phyloP scores from a whole-genome alignment of 1,140 invertebrate genomes.

The Drosophila pruinosa region DNA sequence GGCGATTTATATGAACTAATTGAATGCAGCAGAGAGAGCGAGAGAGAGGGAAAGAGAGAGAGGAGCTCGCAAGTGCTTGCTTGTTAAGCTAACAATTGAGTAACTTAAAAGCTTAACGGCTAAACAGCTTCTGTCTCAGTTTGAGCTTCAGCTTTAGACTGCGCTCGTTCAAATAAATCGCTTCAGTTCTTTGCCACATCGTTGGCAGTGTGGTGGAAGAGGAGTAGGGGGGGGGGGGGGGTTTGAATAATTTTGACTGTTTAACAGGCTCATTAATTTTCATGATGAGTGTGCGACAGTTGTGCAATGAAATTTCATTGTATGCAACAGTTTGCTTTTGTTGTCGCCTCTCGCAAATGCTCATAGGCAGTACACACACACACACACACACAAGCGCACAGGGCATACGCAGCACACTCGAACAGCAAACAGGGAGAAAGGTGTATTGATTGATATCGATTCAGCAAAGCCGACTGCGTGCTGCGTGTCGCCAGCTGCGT shows the following conservation, averaged over 20 bases:
- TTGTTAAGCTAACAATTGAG: conserved; percentile 22
- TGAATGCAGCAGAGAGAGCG: background rate
- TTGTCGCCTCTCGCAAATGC: background rate
- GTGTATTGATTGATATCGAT: conserved; percentile 76
- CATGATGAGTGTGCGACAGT: background rate
- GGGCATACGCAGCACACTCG: background rate
- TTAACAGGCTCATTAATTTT: conserved; percentile 20
- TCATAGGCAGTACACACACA: background rate
- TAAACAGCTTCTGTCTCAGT: background rate
- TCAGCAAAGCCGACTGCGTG: conserved; percentile 32
- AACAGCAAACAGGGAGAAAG: conserved; percentile 2
- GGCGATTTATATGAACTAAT: background rate
- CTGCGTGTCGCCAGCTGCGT: conserved; percentile 36
- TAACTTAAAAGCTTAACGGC: conserved; percentile 4
- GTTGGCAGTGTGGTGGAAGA: background rate
- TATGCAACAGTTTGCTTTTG: conserved; percentile 33
- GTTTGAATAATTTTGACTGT: conserved; percentile 13
- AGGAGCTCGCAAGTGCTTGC: background rate
- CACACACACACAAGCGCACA: background rate
- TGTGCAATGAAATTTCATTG: conserved; percentile 14
- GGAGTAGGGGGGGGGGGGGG: too few relatives aligned
- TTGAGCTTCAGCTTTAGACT: background rate
- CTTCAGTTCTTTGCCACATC: background rate
- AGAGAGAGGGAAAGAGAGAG: background rate
- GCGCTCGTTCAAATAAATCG: background rate